phyloP scores from a whole-genome alignment of 2,113 vertebrate genomes.

The Pelobates fuscus region DNA sequence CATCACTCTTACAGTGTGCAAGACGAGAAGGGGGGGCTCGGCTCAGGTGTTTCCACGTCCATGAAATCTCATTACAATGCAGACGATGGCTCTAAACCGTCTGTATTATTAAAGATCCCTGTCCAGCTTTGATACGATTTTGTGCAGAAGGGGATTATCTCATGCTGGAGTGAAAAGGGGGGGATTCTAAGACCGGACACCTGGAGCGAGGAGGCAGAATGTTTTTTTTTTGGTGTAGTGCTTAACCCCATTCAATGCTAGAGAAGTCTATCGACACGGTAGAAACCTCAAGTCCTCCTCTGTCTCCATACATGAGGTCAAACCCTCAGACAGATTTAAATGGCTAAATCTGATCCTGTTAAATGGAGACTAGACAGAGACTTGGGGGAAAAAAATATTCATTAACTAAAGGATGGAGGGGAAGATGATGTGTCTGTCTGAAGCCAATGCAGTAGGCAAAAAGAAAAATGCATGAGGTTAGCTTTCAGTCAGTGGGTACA shows the following conservation, averaged over 20 bases:
- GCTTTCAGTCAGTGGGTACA: too few relatives aligned
- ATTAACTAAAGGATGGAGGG: too few relatives aligned
- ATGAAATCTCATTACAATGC: conserved; percentile 61
- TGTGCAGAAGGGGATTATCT: conserved; percentile 32
- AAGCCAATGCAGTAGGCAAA: too few relatives aligned
- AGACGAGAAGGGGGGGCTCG: conserved; percentile 48
- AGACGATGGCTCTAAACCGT: conserved; percentile 55
- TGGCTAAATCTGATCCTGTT: conserved; percentile 27
- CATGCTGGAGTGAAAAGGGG: conserved; percentile 11
- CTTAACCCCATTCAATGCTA: conserved; percentile 4
- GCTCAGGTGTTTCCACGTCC: conserved; percentile 62
- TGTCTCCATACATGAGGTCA: neutral
- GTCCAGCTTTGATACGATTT: conserved; percentile 38
- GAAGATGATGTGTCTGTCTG: too few relatives aligned
- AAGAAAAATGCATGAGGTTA: too few relatives aligned
- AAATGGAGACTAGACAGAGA: neutral
- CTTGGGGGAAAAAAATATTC: too few relatives aligned
- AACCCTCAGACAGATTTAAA: conserved; percentile 27
- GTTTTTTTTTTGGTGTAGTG: conserved; percentile 45
- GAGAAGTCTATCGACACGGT: neutral
- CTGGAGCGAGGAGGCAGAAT: conserved; percentile 37
- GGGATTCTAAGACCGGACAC: neutral
- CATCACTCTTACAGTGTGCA: conserved; percentile 41
- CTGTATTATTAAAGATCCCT: conserved; percentile 58
- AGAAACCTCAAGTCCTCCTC: fast-evolving